These are phyloP conservation scores for Perccottus glenii DNA, from an alignment of 2,113 vertebrate genomes.

Conservation along the genomic window DNA sequence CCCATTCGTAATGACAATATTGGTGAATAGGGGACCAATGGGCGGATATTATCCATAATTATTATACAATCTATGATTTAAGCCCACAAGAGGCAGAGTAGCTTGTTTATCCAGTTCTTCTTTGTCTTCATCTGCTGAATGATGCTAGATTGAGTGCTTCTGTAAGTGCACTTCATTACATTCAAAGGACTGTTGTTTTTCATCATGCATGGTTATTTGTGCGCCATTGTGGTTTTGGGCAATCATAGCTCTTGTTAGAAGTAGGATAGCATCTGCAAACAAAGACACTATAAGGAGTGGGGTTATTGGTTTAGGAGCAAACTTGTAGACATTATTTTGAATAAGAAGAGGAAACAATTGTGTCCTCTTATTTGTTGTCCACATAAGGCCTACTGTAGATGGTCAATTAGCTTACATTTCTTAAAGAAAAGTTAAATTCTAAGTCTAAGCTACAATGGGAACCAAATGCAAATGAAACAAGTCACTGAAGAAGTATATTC, in stretches of 20 bases:
- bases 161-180: slow-evolving; percentile 7
- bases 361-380: too few species aligned
- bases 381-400: too few species aligned
- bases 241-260: neutral
- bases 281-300: neutral
- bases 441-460: too few species aligned
- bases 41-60: too few species aligned
- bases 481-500: too few species aligned
- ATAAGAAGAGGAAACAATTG: too few species aligned
- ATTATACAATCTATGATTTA: too few species aligned
- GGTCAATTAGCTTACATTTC: too few species aligned
- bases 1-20: too few species aligned
- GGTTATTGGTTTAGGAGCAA: neutral
- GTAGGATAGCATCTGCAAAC: neutral
- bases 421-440: too few species aligned
- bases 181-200: slow-evolving; percentile 16
- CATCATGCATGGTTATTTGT: slow-evolving; percentile 2
- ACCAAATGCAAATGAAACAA: too few species aligned
- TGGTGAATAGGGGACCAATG: too few species aligned
- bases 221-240: neutral
- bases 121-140: slow-evolving; percentile 21
- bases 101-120: slow-evolving; percentile 39
- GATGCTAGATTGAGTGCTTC: slow-evolving; percentile 2
- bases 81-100: slow-evolving; percentile 16
- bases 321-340: neutral